Evolutionary conservation across 2,113 vertebrate genomes (phyloP), one percentile per base, ranked within the genome.

Genomic region (Oxygymnocypris stewartii): DNA sequence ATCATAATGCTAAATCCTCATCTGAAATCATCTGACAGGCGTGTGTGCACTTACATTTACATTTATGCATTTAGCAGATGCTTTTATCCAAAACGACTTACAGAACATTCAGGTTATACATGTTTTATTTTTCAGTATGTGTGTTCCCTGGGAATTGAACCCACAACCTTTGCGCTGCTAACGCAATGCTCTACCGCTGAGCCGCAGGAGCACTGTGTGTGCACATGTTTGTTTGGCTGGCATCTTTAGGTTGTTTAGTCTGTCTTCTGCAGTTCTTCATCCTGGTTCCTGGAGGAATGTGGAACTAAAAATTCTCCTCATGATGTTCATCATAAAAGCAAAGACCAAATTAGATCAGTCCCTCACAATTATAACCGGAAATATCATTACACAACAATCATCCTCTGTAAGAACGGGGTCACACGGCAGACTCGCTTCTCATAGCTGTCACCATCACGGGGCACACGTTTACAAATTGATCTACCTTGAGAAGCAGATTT

Each of bases 251-350:
- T 2, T 23, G 20, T 59, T 59, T 2, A 59, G 2, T 23, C 40
- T 84, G 79, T 42, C 51, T 57, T 79, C 77, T 79, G 49, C 83
- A 82, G 88, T 90, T 51, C 31, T 57, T 54, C 25, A 69, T 79
- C 28, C 51, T 79, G 31, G 16, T 37, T 59, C 18, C 31, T 57
- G 31, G 49, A 59, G 8, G 16, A 79, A 79, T 75, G 42, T 14
- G 23, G 12, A 75, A 23, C 49, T 59, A 14, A 14, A 37, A 44
- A 61, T 7, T 81, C 13, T 65, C 79, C 47, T 78, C 47, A 42
- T 81, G 79, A 63, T 25, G 12, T 40, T 63, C 1, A 42, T 78
- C 75, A 54, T 54, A 75, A 75, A 47, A 47, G 73, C 37, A 74
- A 14, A 47, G 73, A 54, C 79, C 35, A 80, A 61, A 61, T 80